These are phyloP conservation scores for Sinohyriopsis cumingii DNA, from an alignment of 2,888 invertebrate genomes.

Conservation along the genomic window DNA sequence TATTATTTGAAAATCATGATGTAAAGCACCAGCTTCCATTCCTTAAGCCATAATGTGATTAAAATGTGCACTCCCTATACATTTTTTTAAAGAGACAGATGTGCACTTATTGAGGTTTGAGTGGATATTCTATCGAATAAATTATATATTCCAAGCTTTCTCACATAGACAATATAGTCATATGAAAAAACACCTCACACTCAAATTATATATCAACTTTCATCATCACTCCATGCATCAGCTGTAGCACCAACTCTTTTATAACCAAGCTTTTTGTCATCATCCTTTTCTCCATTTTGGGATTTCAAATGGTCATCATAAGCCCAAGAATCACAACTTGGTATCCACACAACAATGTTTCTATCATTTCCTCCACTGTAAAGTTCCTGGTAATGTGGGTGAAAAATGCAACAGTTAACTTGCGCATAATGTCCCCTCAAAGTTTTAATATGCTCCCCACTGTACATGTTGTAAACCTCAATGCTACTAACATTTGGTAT, in stretches of 20 bases:
- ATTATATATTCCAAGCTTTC: neutral
- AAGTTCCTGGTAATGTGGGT: constrained; percentile 70
- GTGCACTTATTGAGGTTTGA: no score
- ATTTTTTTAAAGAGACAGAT: no score
- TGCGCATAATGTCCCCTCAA: constrained; percentile 73
- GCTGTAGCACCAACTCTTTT: constrained; percentile 48
- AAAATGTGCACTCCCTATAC: no score
- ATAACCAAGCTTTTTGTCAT: constrained; percentile 8
- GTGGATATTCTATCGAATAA: neutral
- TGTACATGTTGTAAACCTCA: constrained; percentile 66
- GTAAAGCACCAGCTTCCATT: no score
- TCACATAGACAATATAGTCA: neutral
- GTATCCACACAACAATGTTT: constrained; percentile 73
- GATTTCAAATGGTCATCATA: constrained; percentile 56
- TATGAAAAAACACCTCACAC: no score
- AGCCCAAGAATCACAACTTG: constrained; percentile 52
- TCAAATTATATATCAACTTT: constrained; percentile 48
- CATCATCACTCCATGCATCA: constrained; percentile 74
- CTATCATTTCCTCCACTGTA: constrained; percentile 73
- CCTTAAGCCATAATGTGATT: no score
- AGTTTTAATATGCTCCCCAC: constrained; percentile 65
- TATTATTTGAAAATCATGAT: no score
- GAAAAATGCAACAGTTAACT: constrained; percentile 71
- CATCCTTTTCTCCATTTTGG: constrained; percentile 14
- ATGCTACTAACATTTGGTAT: constrained; percentile 72